phyloP scores from a whole-genome alignment of 2,113 vertebrate genomes.

The Picathartes gymnocephalus region DNA sequence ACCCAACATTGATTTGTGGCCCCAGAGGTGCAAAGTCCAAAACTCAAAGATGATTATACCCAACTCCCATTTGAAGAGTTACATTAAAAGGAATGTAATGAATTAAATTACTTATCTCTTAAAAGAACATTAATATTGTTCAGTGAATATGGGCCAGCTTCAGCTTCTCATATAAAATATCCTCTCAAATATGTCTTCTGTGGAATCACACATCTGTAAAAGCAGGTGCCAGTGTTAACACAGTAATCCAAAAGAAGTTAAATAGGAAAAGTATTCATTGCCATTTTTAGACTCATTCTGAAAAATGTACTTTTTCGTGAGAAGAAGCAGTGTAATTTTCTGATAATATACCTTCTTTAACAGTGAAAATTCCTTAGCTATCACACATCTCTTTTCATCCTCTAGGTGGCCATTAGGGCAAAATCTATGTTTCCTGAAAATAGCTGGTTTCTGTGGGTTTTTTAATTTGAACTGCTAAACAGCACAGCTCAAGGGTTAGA shows the following conservation, averaged over 20 bases:
- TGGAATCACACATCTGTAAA: not conserved
- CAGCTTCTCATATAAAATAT: not conserved
- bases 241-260: not conserved
- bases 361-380: not conserved
- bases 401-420: not conserved
- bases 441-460: not conserved
- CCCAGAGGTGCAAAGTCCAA: not conserved
- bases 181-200: not conserved
- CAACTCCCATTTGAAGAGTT: conserved; percentile 18
- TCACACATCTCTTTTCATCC: not conserved
- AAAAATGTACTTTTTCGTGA: not conserved
- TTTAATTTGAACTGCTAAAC: not conserved
- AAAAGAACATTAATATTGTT: not conserved
- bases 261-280: not conserved
- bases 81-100: not conserved
- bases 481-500: not conserved
- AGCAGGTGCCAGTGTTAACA: not conserved
- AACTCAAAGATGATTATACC: conserved; percentile 17
- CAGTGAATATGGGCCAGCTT: not conserved
- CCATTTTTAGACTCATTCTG: not conserved
- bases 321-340: not conserved
- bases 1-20: not conserved
- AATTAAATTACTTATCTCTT: conserved; percentile 37
- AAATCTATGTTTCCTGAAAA: not conserved
- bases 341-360: not conserved